Evolutionary conservation across 2,113 vertebrate species (phyloP).

Genomic region (Apaloderma vittatum): DNA sequence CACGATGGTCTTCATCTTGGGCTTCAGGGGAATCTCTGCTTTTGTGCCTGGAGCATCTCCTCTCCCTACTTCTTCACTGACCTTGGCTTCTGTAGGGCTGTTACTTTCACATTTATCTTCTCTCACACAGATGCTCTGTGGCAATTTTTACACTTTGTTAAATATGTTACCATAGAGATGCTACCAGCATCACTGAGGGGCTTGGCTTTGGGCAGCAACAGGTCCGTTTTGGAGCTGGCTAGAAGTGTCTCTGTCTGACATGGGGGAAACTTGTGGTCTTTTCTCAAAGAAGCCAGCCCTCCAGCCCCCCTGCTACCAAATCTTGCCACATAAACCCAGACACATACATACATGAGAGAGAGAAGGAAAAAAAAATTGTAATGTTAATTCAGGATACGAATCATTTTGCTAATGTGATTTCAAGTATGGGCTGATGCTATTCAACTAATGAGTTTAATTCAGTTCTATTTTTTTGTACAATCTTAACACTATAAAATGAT

Average conservation of each 20-base stretch:
- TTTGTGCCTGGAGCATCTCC: accelerated
- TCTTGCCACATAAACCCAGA: accelerated
- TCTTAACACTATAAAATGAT: not conserved
- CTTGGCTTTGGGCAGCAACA: not conserved
- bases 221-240: not conserved
- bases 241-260: not conserved
- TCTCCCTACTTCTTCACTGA: not conserved
- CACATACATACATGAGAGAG: not conserved
- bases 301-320: not conserved
- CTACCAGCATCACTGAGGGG: accelerated
- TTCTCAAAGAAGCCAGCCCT: not conserved
- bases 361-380: not conserved
- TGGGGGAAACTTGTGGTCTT: not conserved
- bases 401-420: slow-evolving; percentile 18
- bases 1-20: not conserved
- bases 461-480: not conserved
- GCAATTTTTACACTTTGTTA: not conserved
- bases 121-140: not conserved
- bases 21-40: not conserved
- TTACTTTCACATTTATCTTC: not conserved
- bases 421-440: not conserved
- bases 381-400: not conserved
- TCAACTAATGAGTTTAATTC: slow-evolving; percentile 12
- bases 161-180: not conserved
- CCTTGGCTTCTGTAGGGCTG: too few relatives aligned